Evolutionary conservation across 1,140 invertebrate species (phyloP).

Genomic region (Augochlora pura): DNA sequence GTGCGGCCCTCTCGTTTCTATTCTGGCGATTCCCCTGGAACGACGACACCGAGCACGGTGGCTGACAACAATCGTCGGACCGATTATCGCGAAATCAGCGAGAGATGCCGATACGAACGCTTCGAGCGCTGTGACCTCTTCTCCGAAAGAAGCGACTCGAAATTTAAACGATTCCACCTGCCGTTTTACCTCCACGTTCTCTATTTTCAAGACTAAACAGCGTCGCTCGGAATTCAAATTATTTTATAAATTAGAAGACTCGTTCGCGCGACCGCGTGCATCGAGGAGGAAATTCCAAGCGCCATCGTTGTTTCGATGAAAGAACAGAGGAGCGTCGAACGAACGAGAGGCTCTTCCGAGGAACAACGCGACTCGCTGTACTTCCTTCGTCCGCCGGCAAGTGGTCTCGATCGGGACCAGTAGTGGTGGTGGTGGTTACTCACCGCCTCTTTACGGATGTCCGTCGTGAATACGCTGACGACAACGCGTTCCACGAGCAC

Average conservation of each 20-base stretch:
- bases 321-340: not conserved
- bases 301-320: not conserved
- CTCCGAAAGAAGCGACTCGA: too few species aligned
- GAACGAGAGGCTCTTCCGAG: not conserved
- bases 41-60: not conserved
- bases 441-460: conserved; percentile 67
- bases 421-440: conserved; percentile 61
- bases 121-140: too few species aligned
- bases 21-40: not conserved
- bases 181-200: too few species aligned
- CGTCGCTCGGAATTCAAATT: too few species aligned
- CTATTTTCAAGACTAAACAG: too few species aligned
- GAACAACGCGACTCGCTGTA: conserved; percentile 1
- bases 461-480: conserved; percentile 63
- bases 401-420: too few species aligned
- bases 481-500: conserved; percentile 65
- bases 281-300: too few species aligned
- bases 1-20: not conserved
- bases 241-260: too few species aligned
- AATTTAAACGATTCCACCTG: too few species aligned
- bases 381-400: not conserved
- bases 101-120: too few species aligned
- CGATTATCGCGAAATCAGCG: not conserved
- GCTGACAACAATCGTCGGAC: not conserved
- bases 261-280: too few species aligned